Conservation (phyloP, 2,797 vertebrate species). For the Sus cebifrons region DNA sequence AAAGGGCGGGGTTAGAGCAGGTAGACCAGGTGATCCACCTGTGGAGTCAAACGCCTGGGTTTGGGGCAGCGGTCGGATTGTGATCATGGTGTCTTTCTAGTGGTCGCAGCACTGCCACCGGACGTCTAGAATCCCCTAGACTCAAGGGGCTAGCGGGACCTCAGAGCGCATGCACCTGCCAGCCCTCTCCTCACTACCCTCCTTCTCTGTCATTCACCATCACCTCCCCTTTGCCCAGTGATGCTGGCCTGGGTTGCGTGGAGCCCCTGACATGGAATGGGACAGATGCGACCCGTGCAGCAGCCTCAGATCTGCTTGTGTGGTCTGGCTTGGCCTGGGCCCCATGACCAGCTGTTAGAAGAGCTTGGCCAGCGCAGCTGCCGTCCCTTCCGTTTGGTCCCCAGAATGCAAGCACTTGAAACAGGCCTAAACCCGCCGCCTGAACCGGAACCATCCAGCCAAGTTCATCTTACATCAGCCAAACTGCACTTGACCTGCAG, state of each 20-base stretch:
- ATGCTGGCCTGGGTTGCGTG: background rate
- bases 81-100: background rate
- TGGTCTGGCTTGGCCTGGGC: background rate
- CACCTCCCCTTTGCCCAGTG: background rate
- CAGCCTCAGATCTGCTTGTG: background rate
- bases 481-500: background rate
- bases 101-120: background rate
- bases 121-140: too few species aligned
- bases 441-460: background rate
- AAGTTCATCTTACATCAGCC: background rate
- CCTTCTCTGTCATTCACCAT: background rate
- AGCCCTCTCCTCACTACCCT: fast-evolving
- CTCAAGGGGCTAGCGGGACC: background rate
- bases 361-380: background rate
- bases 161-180: fast-evolving
- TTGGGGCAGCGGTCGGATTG: background rate
- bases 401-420: background rate
- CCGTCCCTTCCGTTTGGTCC: background rate
- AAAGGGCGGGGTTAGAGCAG: background rate
- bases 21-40: background rate
- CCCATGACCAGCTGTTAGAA: background rate
- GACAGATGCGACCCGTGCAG: background rate
- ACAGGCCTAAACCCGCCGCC: background rate
- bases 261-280: background rate
- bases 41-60: background rate